Conservation (phyloP, 2,888 invertebrate species). For the Philhelius pedissequus region DNA sequence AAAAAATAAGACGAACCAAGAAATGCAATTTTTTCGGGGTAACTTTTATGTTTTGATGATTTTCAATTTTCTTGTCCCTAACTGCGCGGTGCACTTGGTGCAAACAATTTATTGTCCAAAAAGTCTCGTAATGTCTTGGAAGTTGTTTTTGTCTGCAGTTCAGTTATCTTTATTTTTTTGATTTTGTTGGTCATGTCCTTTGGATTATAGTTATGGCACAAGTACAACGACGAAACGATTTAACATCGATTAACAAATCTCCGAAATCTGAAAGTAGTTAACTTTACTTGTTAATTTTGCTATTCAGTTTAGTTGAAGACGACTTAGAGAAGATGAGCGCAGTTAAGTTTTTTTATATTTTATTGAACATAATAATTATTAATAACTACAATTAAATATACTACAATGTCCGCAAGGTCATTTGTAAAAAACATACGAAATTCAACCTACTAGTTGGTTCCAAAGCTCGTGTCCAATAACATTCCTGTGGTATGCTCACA, state of each 20-base stretch:
- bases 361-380: too few relatives aligned
- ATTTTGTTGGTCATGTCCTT: conserved; percentile 31
- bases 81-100: conserved; percentile 52
- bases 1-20: conserved; percentile 10
- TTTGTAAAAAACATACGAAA: too few relatives aligned
- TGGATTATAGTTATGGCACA: conserved; percentile 47
- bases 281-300: conserved; percentile 25
- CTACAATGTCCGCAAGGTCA: too few relatives aligned
- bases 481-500: too few relatives aligned
- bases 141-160: conserved; percentile 12
- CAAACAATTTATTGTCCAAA: conserved; percentile 62
- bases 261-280: conserved; percentile 11
- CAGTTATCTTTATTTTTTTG: conserved; percentile 39
- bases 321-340: too few relatives aligned
- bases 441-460: too few relatives aligned
- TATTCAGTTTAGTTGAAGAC: too few relatives aligned
- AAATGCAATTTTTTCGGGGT: conserved; percentile 21
- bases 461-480: too few relatives aligned
- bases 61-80: not conserved
- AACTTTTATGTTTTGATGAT: conserved; percentile 56
- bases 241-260: conserved; percentile 60
- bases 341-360: too few relatives aligned
- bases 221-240: conserved; percentile 16
- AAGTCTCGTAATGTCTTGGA: conserved; percentile 51
- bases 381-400: too few relatives aligned